Percentiles rank a stretch among this genome's conserved stretches.
Conservation (phyloP, 2,797 vertebrate genomes). For the Nannoperca australis region DNA sequence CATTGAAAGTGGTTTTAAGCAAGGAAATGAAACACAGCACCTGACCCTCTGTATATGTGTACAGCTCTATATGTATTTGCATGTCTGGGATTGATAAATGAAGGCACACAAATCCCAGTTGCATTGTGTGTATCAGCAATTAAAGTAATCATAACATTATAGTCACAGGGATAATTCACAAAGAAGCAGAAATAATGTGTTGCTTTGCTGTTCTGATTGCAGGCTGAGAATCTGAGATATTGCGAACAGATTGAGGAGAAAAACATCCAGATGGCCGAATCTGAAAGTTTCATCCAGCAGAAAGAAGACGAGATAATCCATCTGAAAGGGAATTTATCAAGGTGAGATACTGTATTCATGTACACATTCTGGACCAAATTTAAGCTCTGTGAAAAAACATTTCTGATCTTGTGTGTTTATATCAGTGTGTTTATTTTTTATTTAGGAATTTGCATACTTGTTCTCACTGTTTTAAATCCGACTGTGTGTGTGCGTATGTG, state of each 20-base stretch:
- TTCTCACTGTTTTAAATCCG: constrained; percentile 11
- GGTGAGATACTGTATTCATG: constrained; percentile 83
- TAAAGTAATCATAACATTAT: constrained; percentile 57
- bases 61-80: constrained; percentile 3
- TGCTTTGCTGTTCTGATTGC: constrained; percentile 68
- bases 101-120: constrained; percentile 26
- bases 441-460: constrained; percentile 2
- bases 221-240: constrained; percentile 85
- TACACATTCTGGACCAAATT: constrained; percentile 69
- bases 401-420: constrained; percentile 51
- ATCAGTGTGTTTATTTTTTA: constrained; percentile 36
- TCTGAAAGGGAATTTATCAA: constrained; percentile 86
- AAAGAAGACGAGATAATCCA: constrained; percentile 88
- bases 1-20: background rate
- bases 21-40: constrained; percentile 6
- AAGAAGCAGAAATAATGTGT: constrained; percentile 65
- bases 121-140: constrained; percentile 39
- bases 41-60: constrained; percentile 4
- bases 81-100: constrained; percentile 35
- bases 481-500: background rate
- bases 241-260: constrained; percentile 86
- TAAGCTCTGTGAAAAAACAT: constrained; percentile 49
- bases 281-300: constrained; percentile 82
- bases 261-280: constrained; percentile 83
- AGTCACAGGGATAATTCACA: constrained; percentile 57